phyloP scores from a whole-genome alignment of 2,888 invertebrate species.

The Euplexia lucipara region DNA sequence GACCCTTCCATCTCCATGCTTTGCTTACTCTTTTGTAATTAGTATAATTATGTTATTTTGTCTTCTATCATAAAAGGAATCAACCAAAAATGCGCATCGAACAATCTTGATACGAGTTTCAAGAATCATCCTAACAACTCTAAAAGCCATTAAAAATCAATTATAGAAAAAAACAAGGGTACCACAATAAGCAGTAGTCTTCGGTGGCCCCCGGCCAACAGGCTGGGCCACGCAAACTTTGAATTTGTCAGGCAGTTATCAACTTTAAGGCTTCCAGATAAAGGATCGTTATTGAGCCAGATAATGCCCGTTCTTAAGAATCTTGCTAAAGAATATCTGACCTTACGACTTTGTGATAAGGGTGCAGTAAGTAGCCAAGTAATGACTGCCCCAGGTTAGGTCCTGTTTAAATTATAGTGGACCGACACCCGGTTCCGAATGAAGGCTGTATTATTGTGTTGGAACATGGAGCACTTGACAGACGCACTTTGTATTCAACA shows the following conservation, averaged over 20 bases:
- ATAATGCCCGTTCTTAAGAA: slow-evolving; percentile 31
- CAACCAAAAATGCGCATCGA: slow-evolving; percentile 35
- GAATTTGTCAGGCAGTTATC: slow-evolving; percentile 42
- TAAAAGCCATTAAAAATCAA: slow-evolving; percentile 72
- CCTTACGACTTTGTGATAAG: slow-evolving; percentile 48
- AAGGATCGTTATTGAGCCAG: slow-evolving; percentile 13
- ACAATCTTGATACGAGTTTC: slow-evolving; percentile 53
- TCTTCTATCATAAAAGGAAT: slow-evolving; percentile 36
- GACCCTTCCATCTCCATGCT: background rate
- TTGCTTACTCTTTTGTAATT: background rate
- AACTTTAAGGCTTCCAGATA: slow-evolving; percentile 42
- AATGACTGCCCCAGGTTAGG: slow-evolving; percentile 64
- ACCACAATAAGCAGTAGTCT: slow-evolving; percentile 66
- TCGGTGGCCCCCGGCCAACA: slow-evolving; percentile 66
- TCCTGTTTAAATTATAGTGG: slow-evolving; percentile 68
- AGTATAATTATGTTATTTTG: slow-evolving; percentile 11
- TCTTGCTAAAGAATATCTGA: slow-evolving; percentile 24
- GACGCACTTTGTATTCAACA: slow-evolving; percentile 55
- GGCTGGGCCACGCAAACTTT: slow-evolving; percentile 18
- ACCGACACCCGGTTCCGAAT: slow-evolving; percentile 56
- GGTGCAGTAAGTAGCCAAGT: slow-evolving; percentile 36
- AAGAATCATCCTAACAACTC: slow-evolving; percentile 63
- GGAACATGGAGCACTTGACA: slow-evolving; percentile 51
- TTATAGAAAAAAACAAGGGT: slow-evolving; percentile 67
- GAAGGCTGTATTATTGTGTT: slow-evolving; percentile 65